A percentile compares a stretch with the other conserved stretches of the same genome.
phyloP scores from a whole-genome alignment of 2,888 invertebrate species.

The Proisotoma minuta region DNA sequence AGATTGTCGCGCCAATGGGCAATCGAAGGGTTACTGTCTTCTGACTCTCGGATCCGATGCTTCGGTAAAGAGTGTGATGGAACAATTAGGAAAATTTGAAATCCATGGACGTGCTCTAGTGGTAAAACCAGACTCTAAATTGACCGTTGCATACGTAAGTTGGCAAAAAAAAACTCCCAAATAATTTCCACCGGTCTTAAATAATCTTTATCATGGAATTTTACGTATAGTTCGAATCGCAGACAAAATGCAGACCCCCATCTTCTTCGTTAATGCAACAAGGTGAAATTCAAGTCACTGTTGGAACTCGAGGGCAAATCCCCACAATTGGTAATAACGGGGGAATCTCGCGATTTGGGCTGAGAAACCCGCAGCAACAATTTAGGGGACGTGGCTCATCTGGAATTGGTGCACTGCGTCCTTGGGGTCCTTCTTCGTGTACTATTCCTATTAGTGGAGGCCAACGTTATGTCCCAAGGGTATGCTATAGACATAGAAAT shows the following conservation, averaged over 20 bases:
- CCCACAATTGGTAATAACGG: too few species aligned
- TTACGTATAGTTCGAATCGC: constrained; percentile 80
- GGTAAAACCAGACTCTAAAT: constrained; percentile 90
- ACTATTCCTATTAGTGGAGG: too few species aligned
- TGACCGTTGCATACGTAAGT: constrained; percentile 63
- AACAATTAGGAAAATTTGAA: constrained; percentile 85
- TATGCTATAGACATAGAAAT: too few species aligned
- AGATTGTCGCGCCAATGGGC: constrained; percentile 96
- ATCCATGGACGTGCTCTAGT: constrained; percentile 90
- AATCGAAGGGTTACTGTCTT: constrained; percentile 96
- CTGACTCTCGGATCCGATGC: constrained; percentile 87
- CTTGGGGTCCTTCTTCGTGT: too few species aligned
- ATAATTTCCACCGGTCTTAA: neutral
- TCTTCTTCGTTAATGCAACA: constrained; percentile 55
- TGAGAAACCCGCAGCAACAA: too few species aligned
- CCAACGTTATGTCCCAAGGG: too few species aligned
- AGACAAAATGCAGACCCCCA: constrained; percentile 80
- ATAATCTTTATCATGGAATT: constrained; percentile 17
- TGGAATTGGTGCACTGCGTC: too few species aligned
- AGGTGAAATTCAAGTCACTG: too few species aligned
- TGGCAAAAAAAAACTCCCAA: neutral
- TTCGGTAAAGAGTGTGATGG: constrained; percentile 82
- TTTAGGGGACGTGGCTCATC: too few species aligned
- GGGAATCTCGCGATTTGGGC: too few species aligned
- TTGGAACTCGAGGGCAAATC: too few species aligned